Conservation (phyloP, 37 sponge, comb jelly and placozoan species). For the Geodia barretti region DNA sequence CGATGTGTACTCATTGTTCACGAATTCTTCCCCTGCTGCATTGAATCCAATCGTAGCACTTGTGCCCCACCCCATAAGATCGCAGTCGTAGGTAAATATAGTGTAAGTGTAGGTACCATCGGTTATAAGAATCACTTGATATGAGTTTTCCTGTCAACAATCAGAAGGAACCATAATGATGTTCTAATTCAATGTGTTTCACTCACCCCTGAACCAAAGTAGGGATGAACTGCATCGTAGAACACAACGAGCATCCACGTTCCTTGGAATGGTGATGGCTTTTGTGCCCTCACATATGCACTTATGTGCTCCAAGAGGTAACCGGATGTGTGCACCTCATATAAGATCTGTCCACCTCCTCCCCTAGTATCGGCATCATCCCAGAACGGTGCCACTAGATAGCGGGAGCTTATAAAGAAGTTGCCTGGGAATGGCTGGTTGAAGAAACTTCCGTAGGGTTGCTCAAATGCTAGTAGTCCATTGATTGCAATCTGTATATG, state of each 20-base stretch:
- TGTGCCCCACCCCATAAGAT: conserved; percentile 35
- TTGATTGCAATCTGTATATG: background rate
- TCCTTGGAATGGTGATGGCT: conserved; percentile 17
- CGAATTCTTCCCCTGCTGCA: background rate
- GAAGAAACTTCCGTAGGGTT: background rate
- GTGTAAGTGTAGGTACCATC: conserved; percentile 34
- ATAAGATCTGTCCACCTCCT: background rate
- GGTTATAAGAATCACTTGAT: conserved; percentile 56
- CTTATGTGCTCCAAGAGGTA: background rate
- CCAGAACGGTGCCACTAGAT: background rate
- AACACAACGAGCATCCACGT: conserved; percentile 52
- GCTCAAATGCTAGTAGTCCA: background rate
- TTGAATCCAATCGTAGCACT: conserved; percentile 12
- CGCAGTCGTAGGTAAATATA: conserved; percentile 53
- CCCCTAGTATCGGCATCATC: background rate
- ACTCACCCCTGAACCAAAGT: conserved; percentile 5
- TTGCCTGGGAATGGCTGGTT: background rate
- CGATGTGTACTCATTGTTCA: background rate
- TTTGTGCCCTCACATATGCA: background rate
- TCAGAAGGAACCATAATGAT: background rate
- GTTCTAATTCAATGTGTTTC: background rate
- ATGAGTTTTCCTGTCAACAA: conserved; percentile 25
- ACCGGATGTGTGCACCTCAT: background rate
- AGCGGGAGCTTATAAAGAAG: background rate
- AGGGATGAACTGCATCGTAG: conserved; percentile 57